These are phyloP conservation scores for Pseudochirops corinnae DNA, from an alignment of 2,797 vertebrate genomes.

Conservation along the genomic window DNA sequence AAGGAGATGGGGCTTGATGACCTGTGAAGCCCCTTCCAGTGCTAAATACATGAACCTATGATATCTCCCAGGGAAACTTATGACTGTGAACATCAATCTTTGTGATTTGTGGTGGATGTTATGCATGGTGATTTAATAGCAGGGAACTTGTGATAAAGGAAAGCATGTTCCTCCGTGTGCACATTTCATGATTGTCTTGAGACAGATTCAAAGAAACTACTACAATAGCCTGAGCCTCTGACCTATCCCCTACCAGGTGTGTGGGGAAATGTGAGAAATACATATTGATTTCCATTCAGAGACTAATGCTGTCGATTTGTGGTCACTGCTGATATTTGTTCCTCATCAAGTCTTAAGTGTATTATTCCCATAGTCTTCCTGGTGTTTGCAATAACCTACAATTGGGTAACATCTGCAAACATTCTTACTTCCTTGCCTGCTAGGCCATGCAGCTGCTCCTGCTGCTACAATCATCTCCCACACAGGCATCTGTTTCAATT, in stretches of 20 bases:
- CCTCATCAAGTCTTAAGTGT: background rate
- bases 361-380: background rate
- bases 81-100: background rate
- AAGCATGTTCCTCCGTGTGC: background rate
- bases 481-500: background rate
- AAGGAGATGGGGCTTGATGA: background rate
- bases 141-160: background rate
- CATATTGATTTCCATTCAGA: background rate
- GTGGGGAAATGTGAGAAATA: background rate
- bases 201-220: background rate
- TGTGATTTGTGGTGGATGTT: background rate
- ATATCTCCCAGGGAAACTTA: background rate
- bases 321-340: background rate
- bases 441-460: background rate
- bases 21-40: background rate
- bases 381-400: background rate
- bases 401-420: background rate
- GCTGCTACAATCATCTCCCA: background rate
- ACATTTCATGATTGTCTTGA: background rate
- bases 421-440: slow-evolving; percentile 22
- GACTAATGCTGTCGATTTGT: background rate
- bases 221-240: background rate
- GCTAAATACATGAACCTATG: background rate
- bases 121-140: background rate
- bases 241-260: background rate